A percentile compares a stretch with the other conserved stretches of the same genome.
Conservation (phyloP, 92 coral and sea anemone genomes). For the Pocillopora grandis region DNA sequence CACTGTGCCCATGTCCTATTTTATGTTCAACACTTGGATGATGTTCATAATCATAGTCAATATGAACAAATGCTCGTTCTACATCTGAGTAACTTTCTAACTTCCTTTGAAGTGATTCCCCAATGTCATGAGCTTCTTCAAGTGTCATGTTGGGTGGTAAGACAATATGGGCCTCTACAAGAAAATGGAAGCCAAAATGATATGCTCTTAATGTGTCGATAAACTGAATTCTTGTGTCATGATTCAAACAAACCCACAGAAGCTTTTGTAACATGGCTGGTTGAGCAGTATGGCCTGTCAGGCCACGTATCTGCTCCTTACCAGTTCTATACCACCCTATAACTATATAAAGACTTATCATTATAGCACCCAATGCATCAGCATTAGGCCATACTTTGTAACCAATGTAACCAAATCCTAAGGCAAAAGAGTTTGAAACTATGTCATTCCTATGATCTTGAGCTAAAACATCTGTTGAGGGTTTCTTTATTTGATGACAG, state of each 20-base stretch:
- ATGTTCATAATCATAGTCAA: constrained; percentile 97
- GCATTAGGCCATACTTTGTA: constrained; percentile 86
- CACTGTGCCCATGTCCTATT: constrained; percentile 49
- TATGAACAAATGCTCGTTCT: constrained; percentile 97
- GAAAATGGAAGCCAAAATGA: constrained; percentile 86
- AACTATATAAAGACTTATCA: constrained; percentile 88
- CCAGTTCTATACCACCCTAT: constrained; percentile 91
- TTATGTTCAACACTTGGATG: constrained; percentile 79
- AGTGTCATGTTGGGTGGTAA: constrained; percentile 83
- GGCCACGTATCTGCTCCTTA: constrained; percentile 74
- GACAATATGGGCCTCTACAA: constrained; percentile 97
- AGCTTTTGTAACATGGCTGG: constrained; percentile 84
- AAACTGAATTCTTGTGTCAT: constrained; percentile 80
- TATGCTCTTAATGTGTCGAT: constrained; percentile 95
- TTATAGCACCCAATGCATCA: constrained; percentile 92
- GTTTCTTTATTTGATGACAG: constrained; percentile 62
- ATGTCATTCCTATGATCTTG: constrained; percentile 97
- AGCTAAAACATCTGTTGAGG: constrained; percentile 74
- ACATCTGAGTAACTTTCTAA: constrained; percentile 78
- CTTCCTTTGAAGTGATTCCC: constrained; percentile 90
- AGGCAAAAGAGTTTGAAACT: constrained; percentile 84
- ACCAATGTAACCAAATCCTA: constrained; percentile 90
- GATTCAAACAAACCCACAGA: constrained; percentile 80
- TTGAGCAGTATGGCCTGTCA: constrained; percentile 85
- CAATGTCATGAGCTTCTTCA: constrained; percentile 94